Percentiles rank a stretch among this genome's conserved stretches.
Conservation (phyloP, 2,113 vertebrate species). For the Australoheros scitulus region DNA sequence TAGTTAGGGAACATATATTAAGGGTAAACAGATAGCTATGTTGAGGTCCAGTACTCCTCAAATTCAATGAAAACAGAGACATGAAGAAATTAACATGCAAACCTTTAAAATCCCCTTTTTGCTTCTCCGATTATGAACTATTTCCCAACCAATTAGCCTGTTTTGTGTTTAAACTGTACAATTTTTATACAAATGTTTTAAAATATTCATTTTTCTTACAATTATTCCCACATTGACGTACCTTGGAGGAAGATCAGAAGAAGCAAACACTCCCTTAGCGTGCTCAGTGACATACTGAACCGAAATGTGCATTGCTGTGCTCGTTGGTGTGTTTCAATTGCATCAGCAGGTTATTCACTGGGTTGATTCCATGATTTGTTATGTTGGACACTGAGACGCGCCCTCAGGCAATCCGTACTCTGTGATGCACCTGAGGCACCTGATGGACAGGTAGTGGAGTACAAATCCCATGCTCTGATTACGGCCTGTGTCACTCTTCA, state of each 20-base stretch:
- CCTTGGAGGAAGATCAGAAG: neutral
- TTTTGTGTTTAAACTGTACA: neutral
- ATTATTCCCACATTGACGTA: neutral
- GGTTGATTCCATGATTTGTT: constrained; percentile 53
- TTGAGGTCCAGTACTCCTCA: neutral
- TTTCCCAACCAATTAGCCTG: neutral
- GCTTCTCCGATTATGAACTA: neutral
- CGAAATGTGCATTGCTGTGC: neutral
- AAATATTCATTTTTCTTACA: neutral
- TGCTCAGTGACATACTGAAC: neutral
- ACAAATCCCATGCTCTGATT: constrained; percentile 22
- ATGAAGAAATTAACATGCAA: neutral
- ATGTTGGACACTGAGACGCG: constrained; percentile 19
- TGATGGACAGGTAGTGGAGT: constrained; percentile 56
- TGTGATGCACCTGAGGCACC: constrained; percentile 55
- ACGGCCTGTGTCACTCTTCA: constrained; percentile 17
- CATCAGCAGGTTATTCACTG: constrained; percentile 23
- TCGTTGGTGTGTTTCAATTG: neutral
- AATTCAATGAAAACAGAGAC: neutral
- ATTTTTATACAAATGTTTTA: neutral
- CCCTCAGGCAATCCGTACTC: constrained; percentile 34
- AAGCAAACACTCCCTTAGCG: neutral
- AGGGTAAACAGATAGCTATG: neutral
- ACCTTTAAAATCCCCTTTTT: neutral
- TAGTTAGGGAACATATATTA: too few species aligned